These are phyloP conservation scores for Urocitellus parryii DNA, from an alignment of 2,113 vertebrate species.

Conservation along the genomic window DNA sequence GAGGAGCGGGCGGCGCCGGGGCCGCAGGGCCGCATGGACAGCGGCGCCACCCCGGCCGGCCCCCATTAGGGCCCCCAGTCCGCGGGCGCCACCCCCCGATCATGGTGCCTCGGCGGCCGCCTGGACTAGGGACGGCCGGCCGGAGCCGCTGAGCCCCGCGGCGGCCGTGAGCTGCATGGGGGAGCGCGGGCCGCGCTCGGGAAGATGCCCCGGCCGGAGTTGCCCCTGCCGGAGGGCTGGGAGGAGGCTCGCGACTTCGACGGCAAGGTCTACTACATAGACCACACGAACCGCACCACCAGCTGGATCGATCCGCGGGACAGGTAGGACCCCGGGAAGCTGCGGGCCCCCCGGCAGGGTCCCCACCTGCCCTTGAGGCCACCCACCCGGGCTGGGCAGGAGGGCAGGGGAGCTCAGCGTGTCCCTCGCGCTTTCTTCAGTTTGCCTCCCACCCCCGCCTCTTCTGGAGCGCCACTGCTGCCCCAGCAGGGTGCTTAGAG, in stretches of 20 bases:
- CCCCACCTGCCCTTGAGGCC: background rate
- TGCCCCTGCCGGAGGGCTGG: conserved; percentile 98
- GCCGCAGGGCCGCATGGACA: conserved; percentile 75
- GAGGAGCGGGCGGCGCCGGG: conserved; percentile 57
- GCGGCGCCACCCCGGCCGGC: conserved; percentile 64
- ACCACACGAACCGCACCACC: conserved; percentile 94
- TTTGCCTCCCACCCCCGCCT: background rate
- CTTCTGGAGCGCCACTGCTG: background rate
- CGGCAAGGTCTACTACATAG: conserved; percentile 97
- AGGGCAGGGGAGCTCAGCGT: background rate
- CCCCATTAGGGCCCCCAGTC: conserved; percentile 60
- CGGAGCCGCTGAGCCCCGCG: conserved; percentile 65
- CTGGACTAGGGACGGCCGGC: background rate
- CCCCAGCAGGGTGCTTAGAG: background rate
- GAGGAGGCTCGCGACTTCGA: conserved; percentile 97
- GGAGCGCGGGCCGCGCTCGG: conserved; percentile 88
- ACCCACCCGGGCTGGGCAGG: background rate
- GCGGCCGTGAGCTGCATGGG: conserved; percentile 86
- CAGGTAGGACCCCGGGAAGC: conserved; percentile 88
- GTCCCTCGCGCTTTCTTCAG: background rate
- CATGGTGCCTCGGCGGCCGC: conserved; percentile 74
- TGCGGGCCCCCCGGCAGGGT: background rate
- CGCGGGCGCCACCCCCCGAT: conserved; percentile 46
- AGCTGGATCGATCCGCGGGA: conserved; percentile 98
- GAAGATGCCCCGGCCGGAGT: conserved; percentile 97